Evolutionary conservation across 2,888 invertebrate species (phyloP), one percentile per base, ranked within the genome.

Genomic region (Parasteatoda lunata): DNA sequence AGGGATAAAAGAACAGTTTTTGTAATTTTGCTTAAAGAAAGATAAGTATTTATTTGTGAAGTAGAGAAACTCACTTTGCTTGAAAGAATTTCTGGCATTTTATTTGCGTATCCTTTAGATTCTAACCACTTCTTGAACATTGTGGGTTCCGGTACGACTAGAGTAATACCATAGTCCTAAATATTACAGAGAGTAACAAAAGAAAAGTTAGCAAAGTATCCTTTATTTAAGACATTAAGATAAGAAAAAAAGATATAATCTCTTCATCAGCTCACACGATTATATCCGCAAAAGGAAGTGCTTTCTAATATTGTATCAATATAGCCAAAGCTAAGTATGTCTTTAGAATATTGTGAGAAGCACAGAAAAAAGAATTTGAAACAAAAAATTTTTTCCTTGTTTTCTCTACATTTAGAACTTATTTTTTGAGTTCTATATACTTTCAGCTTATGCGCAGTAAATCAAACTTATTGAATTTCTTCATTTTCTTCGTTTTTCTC

Each of bases 131-230:
- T 76, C 51, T 82, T 54, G 8, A 82, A 15, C 49, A n/a, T 8
- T 4, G n/a, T 48, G 4, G 51, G 48, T 6, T 82, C 82, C 0
- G 82, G 76, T 13, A 70, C 49, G 45, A 82, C 76, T n/a, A 76
- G 49, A 11, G 75, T 64, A 8, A 82, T 49, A n/a, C 70, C 59
- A 54, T 76, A 82, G 48, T 82, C 64, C 82, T 82, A 45, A 15
- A 7, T 30, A 69, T 1, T 9, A n/a, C 9, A 13, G 13, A 59
- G 13, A 59, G 13, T 59, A 59, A 59, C 9, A 52, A 80, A 51
- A 52, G 3, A 48, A 59, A 76, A 71, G 4, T 8, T 30, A 59
- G n/a, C 1, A 15, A 47, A 5, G 3, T 47, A n/a, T 30, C 0
- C 45, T 5, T 3, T 1, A 11, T 9, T 8, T 64, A 49, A 9